Percentiles rank a stretch among this genome's conserved stretches.
These are phyloP conservation scores for Galeruca laticollis DNA, from an alignment of 2,888 invertebrate species.

Conservation along the genomic window DNA sequence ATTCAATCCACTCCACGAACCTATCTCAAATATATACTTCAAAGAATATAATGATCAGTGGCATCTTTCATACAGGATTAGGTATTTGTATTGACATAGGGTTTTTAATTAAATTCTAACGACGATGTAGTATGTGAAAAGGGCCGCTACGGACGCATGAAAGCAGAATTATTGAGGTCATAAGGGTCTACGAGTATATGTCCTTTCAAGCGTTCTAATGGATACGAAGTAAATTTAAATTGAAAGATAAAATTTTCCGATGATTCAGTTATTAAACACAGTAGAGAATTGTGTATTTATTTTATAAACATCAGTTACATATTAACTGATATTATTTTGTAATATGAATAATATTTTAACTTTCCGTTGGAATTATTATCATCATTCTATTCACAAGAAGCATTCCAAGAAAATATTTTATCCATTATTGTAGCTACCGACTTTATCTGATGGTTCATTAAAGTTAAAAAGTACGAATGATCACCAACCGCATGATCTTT, in stretches of 20 bases:
- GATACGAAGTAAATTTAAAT: conserved; percentile 10
- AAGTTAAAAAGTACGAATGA: too few relatives aligned
- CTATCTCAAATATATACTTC: conserved; percentile 8
- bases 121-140: conserved; percentile 12
- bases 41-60: conserved; percentile 29
- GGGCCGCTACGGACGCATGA: neutral
- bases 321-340: too few relatives aligned
- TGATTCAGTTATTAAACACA: neutral
- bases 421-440: too few relatives aligned
- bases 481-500: too few relatives aligned
- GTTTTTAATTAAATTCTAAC: conserved; percentile 39
- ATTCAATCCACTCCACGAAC: neutral
- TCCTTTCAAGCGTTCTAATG: neutral
- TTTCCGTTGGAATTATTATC: too few relatives aligned
- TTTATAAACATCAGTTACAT: too few relatives aligned
- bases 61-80: conserved; percentile 32
- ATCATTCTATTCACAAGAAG: too few relatives aligned
- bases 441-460: too few relatives aligned
- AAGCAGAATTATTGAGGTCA: conserved; percentile 19
- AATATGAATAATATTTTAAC: too few relatives aligned
- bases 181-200: conserved; percentile 9
- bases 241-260: too few relatives aligned
- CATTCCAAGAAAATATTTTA: too few relatives aligned
- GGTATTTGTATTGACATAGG: conserved; percentile 36
- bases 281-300: too few relatives aligned